These are phyloP conservation scores for Nesoenas mayeri DNA, from an alignment of 2,113 vertebrate genomes.

Conservation along the genomic window DNA sequence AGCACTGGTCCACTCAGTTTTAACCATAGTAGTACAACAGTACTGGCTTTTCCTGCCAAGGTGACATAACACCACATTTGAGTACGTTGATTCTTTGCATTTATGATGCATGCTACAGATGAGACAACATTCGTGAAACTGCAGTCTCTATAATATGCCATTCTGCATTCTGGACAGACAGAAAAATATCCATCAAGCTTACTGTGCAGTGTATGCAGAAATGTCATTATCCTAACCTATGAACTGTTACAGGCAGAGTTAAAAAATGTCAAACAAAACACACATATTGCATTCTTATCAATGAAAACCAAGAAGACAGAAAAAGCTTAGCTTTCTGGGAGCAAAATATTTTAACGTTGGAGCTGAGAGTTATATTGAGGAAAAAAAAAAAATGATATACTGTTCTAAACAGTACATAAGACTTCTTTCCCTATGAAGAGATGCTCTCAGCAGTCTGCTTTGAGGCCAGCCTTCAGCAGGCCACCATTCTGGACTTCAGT, in stretches of 20 bases:
- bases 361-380: background rate
- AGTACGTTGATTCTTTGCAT: background rate
- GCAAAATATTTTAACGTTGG: background rate
- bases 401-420: background rate
- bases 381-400: background rate
- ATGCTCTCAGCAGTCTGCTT: background rate
- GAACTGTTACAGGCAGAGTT: background rate
- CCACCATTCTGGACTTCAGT: background rate
- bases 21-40: background rate
- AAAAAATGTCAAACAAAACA: too few relatives aligned
- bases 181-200: background rate
- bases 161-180: background rate
- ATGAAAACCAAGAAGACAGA: background rate
- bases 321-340: background rate
- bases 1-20: background rate
- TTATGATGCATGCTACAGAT: background rate
- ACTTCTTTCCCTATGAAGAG: background rate
- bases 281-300: background rate
- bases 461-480: background rate
- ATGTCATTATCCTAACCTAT: background rate
- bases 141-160: background rate
- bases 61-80: background rate
- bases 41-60: background rate
- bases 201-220: background rate
- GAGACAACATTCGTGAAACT: fast-evolving